Conservation (phyloP, 2,113 vertebrate genomes). For the Grus americana region DNA sequence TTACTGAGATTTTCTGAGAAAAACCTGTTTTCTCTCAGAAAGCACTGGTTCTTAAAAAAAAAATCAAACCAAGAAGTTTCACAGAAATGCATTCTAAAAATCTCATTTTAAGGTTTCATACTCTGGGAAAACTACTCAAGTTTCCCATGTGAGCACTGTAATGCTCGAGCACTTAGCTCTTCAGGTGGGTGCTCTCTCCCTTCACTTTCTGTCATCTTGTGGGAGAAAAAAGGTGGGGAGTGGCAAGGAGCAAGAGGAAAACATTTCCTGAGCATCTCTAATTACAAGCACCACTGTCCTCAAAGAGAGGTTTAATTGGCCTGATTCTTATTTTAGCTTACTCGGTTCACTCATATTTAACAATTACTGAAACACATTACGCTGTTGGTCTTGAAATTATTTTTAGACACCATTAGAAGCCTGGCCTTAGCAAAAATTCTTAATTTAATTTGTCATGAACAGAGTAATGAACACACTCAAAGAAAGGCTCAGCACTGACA, state of each 20-base stretch:
- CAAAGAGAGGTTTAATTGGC: constrained; percentile 31
- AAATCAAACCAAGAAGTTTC: background rate
- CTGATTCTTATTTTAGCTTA: constrained; percentile 38
- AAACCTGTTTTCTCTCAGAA: background rate
- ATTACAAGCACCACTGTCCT: background rate
- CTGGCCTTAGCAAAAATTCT: background rate
- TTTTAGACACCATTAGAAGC: constrained; percentile 16
- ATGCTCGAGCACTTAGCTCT: background rate
- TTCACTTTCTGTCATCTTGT: background rate
- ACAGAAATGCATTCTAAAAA: background rate
- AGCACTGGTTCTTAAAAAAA: background rate
- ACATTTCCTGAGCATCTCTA: constrained; percentile 1
- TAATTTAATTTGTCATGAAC: background rate
- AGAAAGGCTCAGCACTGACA: background rate
- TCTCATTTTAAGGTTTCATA: background rate
- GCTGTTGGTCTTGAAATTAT: constrained; percentile 8
- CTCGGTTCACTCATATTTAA: background rate
- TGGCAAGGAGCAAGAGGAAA: rapidly evolving
- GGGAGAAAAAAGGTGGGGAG: background rate
- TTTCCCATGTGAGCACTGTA: background rate
- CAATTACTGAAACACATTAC: background rate
- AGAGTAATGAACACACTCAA: background rate
- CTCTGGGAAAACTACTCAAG: background rate
- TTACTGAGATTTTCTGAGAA: background rate
- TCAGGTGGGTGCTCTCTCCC: background rate